Percentiles rank a stretch among this genome's conserved stretches.
phyloP scores from a whole-genome alignment of 2,797 vertebrate species.

The Sebastiscus albofasciatus region DNA sequence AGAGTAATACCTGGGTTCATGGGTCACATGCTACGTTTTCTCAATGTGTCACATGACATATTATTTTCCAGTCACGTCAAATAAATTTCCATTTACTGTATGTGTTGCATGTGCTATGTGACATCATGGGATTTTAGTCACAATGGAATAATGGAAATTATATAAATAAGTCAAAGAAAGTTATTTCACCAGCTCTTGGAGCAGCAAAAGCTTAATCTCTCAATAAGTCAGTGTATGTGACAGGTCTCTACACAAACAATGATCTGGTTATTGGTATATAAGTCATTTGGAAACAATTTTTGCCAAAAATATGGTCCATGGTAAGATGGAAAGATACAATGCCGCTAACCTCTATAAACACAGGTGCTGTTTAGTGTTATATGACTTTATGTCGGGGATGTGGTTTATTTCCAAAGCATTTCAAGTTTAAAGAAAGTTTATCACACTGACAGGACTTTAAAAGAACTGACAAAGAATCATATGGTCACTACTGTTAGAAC shows the following conservation, averaged over 20 bases:
- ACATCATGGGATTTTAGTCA: neutral
- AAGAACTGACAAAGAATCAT: too few relatives aligned
- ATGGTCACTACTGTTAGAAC: too few relatives aligned
- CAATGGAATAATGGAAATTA: neutral
- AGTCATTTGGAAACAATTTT: neutral
- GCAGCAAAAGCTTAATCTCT: neutral
- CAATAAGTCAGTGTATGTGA: neutral
- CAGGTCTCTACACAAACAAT: neutral
- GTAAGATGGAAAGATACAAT: too few relatives aligned
- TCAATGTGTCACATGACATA: neutral
- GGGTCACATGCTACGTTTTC: neutral
- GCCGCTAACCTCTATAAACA: too few relatives aligned
- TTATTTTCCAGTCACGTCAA: neutral
- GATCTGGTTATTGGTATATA: neutral
- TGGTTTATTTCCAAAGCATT: too few relatives aligned
- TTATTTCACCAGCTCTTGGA: neutral
- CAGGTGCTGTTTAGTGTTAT: too few relatives aligned
- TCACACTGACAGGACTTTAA: too few relatives aligned
- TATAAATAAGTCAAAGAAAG: neutral
- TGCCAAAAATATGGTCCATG: too few relatives aligned
- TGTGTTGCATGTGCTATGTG: neutral
- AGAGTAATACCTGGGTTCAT: neutral
- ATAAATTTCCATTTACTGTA: neutral
- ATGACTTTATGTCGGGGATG: too few relatives aligned
- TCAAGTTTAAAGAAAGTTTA: too few relatives aligned